These are phyloP conservation scores for Helicolenus hilgendorfi DNA, from an alignment of 2,797 vertebrate species.

Conservation along the genomic window DNA sequence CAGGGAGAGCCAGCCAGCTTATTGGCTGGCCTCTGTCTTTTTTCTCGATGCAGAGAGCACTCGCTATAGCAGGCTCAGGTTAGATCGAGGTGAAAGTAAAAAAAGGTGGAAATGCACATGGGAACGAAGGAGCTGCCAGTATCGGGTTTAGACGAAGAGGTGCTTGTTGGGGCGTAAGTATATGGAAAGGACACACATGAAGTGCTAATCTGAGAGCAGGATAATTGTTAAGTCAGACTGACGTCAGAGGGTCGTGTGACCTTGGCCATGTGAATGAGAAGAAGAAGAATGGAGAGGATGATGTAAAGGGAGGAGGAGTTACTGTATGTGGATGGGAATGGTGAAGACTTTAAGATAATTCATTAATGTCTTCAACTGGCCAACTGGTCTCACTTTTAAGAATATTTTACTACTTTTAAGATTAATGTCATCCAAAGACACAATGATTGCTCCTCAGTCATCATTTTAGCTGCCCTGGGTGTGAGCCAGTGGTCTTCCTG, in stretches of 20 bases:
- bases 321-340: not conserved
- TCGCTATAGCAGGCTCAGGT: slow-evolving; percentile 15
- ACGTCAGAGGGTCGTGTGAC: not conserved
- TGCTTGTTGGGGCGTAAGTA: slow-evolving; percentile 15
- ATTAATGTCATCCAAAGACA: not conserved
- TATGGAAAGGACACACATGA: slow-evolving; percentile 17
- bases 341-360: not conserved
- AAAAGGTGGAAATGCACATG: slow-evolving; percentile 37
- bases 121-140: not conserved
- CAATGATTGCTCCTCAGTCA: not conserved
- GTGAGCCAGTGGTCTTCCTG: not conserved
- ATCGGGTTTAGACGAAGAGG: slow-evolving; percentile 22
- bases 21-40: slow-evolving; percentile 57
- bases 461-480: not conserved
- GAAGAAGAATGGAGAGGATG: not conserved
- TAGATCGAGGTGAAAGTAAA: slow-evolving; percentile 51
- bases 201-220: not conserved
- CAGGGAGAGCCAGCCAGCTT: slow-evolving; percentile 35
- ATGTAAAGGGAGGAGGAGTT: not conserved
- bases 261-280: not conserved
- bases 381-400: not conserved
- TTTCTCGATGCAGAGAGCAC: slow-evolving; percentile 32
- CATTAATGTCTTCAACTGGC: slow-evolving; percentile 17
- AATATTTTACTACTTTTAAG: no score
- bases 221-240: not conserved